Evolutionary conservation across 2,113 vertebrate species (phyloP), one percentile per base, ranked within the genome.

Genomic region (Seriola quinqueradiata): DNA sequence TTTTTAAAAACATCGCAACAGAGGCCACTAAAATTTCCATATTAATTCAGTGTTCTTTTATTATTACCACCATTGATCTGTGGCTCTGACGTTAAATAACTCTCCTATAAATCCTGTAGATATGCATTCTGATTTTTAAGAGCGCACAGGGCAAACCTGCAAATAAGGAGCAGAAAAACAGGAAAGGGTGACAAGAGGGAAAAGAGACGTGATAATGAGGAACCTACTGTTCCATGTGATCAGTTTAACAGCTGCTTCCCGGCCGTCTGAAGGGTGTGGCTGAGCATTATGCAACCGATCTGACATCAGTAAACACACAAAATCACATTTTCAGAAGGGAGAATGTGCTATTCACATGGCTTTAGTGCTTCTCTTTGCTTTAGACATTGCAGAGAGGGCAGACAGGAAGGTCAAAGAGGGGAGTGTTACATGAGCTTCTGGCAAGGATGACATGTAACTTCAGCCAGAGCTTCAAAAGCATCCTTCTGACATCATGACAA

Each of bases 221-320:
- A 66, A 25, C 4, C 7, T 1, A 69, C 52, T 3, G 34, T 44
- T 85, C 69, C 67, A 34, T 68, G 59, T 38, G 79, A 85, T 84
- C 23, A 1, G 58, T 88, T 70, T 50, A 78, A 55, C 90, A 92
- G 87, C 81, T 89, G 89, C 81, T 86, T 90, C 92, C 87, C 82
- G 40, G 19, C 57, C 0, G 50, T 75, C 75, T 79, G 79, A 63
- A 34, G 81, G 81, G 85, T 28, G 86, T 89, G 87, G 77, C 70
- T 3, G 72, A 17, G 21, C 54, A n/a, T 87, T 75, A 65, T 70
- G 75, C 50, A 85, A 83, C 44, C 40, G 11, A 84, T 77, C 42
- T 79, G 66, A 65, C 77, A 77, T 81, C 67, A 70, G 67, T 46
- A 67, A 44, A 73, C 58, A 25, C 19, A 23, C 34, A 50, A 70